A percentile compares a stretch with the other conserved stretches of the same genome.
Evolutionary conservation across 1,140 invertebrate genomes (phyloP).

Genomic region (Drosophila rhopaloa): DNA sequence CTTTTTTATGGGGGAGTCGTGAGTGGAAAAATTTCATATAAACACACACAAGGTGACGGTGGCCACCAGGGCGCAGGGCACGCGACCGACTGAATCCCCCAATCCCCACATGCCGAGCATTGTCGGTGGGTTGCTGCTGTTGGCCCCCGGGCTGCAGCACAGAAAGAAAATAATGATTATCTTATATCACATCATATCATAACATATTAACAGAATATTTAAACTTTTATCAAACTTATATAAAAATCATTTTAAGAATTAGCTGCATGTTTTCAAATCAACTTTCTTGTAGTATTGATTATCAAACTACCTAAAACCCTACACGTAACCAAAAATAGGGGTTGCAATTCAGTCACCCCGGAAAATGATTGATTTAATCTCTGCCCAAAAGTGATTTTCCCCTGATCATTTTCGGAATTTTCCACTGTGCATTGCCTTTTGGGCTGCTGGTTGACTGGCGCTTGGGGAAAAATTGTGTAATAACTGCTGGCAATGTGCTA

Average conservation of each 20-base stretch:
- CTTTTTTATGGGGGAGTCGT: conserved; percentile 71
- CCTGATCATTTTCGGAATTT: neutral
- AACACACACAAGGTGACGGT: conserved; percentile 66
- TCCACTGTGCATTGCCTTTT: conserved; percentile 21
- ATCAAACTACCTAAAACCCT: neutral
- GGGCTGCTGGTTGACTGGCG: conserved; percentile 51
- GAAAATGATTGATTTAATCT: conserved; percentile 3
- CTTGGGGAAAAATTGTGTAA: conserved; percentile 80
- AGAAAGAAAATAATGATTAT: conserved; percentile 1
- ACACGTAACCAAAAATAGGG: neutral
- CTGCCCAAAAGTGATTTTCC: neutral
- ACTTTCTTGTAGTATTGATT: neutral
- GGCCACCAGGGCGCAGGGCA: conserved; percentile 59
- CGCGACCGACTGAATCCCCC: conserved; percentile 63
- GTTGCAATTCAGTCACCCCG: conserved; percentile 1
- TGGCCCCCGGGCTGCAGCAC: conserved; percentile 17
- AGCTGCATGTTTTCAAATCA: too few relatives aligned
- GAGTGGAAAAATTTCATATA: conserved; percentile 81
- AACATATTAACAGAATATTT: too few relatives aligned
- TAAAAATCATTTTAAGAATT: too few relatives aligned
- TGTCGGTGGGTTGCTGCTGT: conserved; percentile 32
- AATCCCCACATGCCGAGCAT: conserved; percentile 44
- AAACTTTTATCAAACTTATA: too few relatives aligned
- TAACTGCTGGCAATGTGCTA: conserved; percentile 81
- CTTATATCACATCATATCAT: neutral